Conservation (phyloP, 2,113 vertebrate species). For the Todiramphus saurophagus region DNA sequence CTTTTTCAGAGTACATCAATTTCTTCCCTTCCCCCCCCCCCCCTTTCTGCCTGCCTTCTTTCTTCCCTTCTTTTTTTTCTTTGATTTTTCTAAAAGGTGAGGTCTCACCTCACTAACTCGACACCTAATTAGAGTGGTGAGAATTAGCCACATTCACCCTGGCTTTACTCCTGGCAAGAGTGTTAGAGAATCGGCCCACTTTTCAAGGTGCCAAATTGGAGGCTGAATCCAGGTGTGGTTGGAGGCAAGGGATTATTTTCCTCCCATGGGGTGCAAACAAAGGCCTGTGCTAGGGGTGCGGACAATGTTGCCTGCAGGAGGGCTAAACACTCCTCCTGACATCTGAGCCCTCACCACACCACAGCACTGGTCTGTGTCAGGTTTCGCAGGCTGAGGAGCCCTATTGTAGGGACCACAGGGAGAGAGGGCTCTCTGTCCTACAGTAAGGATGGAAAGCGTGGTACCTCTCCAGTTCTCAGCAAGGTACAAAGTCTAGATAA, state of each 20-base stretch:
- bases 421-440: background rate
- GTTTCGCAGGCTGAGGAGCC: background rate
- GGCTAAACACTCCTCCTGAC: constrained; percentile 50
- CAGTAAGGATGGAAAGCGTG: background rate
- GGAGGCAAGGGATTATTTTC: constrained; percentile 64
- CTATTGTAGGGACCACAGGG: rapidly evolving
- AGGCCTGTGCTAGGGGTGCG: constrained; percentile 26
- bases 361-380: background rate
- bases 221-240: constrained; percentile 67
- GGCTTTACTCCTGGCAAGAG: constrained; percentile 47
- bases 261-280: constrained; percentile 71
- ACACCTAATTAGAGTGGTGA: constrained; percentile 57
- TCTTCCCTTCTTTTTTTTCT: background rate
- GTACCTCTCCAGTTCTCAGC: background rate
- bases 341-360: constrained; percentile 21
- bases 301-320: constrained; percentile 53
- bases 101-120: constrained; percentile 5
- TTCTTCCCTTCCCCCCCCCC: background rate
- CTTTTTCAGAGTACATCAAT: background rate
- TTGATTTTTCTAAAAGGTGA: constrained; percentile 15
- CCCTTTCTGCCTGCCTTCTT: background rate
- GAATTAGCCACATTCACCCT: constrained; percentile 65
- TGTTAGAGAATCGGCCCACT: constrained; percentile 61
- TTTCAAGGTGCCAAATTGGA: constrained; percentile 70
- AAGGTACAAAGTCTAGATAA: background rate